Evolutionary conservation across 1,140 invertebrate genomes (phyloP), one percentile per base, ranked within the genome.

Genomic region (Globodera ellingtonae): DNA sequence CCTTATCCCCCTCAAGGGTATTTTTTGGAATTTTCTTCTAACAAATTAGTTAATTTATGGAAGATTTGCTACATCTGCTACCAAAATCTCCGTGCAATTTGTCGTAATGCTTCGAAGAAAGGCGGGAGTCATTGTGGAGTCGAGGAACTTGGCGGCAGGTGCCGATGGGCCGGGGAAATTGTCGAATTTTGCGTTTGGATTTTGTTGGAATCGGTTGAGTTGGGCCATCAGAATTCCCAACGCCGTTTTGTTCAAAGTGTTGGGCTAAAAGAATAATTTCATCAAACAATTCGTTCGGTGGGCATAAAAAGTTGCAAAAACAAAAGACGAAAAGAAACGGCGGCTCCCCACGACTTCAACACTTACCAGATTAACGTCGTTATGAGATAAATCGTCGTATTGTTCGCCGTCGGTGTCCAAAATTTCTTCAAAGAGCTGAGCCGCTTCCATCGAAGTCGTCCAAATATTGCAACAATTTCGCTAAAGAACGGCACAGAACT

Each of bases 191-290:
- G 1, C n/a, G 35, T 35, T 70, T 44, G 67, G 67, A 46, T 47
- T 62, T 18, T 62, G 56, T 62, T 70, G 67, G 21, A 70, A 44
- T 6, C 18, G 67, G 24, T 70, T 70, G 21, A 70, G 10, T 21
- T 70, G 67, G 5, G 67, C 67, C 67, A 70, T 70, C 21, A 70
- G 67, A 47, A 70, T 70, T 47, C 46, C 46, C 67, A 70, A 47
- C 67, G 67, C 67, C 1, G 67, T 70, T 35, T 70, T 70, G 67
- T 70, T 70, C 67, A 70, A 18, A 35, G 67, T 70, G 35, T 70
- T 47, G 5, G 67, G 67, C 67, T 70, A 47, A 70, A 70, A 6
- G 18, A 15, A 10, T 2, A 2, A 35, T 35, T 35, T 35, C 35
- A 35, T 35, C 35, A 35, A 35, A 3, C 35, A 35, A 2, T 35